Conservation (phyloP, 2,888 invertebrate species). For the Cheilosia soror region DNA sequence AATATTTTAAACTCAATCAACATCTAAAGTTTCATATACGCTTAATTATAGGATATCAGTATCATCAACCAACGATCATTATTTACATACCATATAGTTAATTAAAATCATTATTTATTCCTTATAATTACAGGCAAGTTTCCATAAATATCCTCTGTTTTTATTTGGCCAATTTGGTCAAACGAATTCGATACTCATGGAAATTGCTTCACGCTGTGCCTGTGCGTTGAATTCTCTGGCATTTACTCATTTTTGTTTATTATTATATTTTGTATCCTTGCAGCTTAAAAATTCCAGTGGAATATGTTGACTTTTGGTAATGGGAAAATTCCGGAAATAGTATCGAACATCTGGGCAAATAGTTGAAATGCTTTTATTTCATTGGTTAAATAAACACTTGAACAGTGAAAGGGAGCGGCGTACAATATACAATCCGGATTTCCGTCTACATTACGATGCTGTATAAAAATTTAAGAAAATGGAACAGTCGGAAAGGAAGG, state of each 20-base stretch:
- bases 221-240: conserved; percentile 9
- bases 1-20: background rate
- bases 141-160: background rate
- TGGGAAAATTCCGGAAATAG: conserved; percentile 27
- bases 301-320: conserved; percentile 43
- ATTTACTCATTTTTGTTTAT: conserved; percentile 1
- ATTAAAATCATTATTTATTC: conserved; percentile 14
- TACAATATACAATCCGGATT: conserved; percentile 61
- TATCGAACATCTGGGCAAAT: conserved; percentile 43
- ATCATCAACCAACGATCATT: conserved; percentile 7
- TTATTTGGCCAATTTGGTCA: background rate
- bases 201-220: background rate
- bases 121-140: background rate
- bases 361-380: conserved; percentile 61
- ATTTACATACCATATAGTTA: conserved; percentile 3
- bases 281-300: conserved; percentile 22
- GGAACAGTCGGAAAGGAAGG: conserved; percentile 67
- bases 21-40: background rate
- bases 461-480: conserved; percentile 68
- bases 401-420: conserved; percentile 41
- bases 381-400: conserved; percentile 36
- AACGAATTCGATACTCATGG: background rate
- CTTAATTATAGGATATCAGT: background rate
- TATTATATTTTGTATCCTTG: conserved; percentile 43
- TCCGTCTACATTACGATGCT: conserved; percentile 63